Conservation (phyloP, 2,797 vertebrate species). For the Microhierax caerulescens region DNA sequence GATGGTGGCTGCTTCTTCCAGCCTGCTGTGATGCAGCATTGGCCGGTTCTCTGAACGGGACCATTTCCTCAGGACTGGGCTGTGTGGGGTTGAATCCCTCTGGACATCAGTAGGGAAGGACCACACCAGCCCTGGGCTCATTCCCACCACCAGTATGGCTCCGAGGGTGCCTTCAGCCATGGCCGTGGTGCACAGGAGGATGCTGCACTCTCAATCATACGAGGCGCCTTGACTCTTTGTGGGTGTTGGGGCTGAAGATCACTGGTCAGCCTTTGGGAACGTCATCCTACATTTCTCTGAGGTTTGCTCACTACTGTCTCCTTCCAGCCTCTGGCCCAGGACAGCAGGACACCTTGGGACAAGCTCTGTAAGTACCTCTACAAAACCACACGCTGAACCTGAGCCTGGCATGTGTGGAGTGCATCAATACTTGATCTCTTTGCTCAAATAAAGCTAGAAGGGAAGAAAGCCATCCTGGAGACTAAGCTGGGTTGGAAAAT, state of each 20-base stretch:
- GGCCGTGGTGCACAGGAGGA: background rate
- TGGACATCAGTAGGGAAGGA: rapidly evolving
- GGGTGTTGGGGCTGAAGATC: background rate
- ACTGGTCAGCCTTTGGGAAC: background rate
- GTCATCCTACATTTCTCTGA: background rate
- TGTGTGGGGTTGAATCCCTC: rapidly evolving
- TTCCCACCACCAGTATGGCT: background rate
- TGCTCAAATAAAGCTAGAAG: background rate
- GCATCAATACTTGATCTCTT: background rate
- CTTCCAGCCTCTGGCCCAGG: background rate
- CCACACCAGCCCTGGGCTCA: background rate
- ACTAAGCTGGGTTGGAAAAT: background rate
- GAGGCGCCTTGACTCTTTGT: rapidly evolving
- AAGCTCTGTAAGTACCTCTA: background rate
- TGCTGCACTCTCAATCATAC: rapidly evolving
- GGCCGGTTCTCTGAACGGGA: background rate
- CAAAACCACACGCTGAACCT: background rate
- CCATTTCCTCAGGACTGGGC: background rate
- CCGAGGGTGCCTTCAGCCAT: background rate
- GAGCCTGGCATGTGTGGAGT: background rate
- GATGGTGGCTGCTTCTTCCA: background rate
- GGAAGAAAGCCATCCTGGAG: background rate
- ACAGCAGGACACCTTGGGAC: background rate
- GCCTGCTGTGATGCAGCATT: background rate
- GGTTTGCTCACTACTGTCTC: background rate